Evolutionary conservation across 1,140 invertebrate species (phyloP), one percentile per base, ranked within the genome.

Genomic region (Cydia pomonella): DNA sequence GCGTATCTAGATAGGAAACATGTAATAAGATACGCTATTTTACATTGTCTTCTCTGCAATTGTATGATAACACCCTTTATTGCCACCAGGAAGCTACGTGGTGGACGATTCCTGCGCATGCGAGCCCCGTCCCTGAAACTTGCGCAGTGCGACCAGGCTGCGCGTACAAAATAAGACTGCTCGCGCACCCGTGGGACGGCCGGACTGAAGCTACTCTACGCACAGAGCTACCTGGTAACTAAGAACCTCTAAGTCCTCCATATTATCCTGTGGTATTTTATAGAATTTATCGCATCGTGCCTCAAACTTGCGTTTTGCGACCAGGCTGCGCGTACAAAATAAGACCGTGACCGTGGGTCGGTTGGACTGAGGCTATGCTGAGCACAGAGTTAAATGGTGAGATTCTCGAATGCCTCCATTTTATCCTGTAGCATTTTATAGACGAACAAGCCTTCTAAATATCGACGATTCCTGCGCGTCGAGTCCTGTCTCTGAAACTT

Each of bases 141-240:
- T 93, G 91, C 66, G 85, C 87, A 2, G 87, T 93, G 10, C 81
- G 86, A 6, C 92, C 92, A 0, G 90, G 90, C 2, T 93, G 92
- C 64, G 62, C 89, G 1, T 93, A 93, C 77, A 59, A 72, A 3
- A 86, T 93, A 9, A 73, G 74, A 1, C 78, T 93, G 6, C 89
- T 85, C 0, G 82, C 91, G 0, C 86, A 92, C 41, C 91, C 92
- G 0, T 91, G 87, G 86, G 89, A 93, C 25, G 90, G 90, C 0
- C 87, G 87, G 21, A 87, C 88, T 1, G 74, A 79, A 0, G 84
- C 88, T 0, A 85, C 82, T 25, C 27, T 85, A 2, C 75, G 82
- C 2, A 82, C 89, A 1, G 73, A 86, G 41, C 76, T 92, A n/a
- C 82, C 88, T 71, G 89, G 89, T 90, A n/a, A n/a, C n/a, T n/a